phyloP scores from a whole-genome alignment of 2,797 vertebrate genomes.

The Micrastur ruficollis region DNA sequence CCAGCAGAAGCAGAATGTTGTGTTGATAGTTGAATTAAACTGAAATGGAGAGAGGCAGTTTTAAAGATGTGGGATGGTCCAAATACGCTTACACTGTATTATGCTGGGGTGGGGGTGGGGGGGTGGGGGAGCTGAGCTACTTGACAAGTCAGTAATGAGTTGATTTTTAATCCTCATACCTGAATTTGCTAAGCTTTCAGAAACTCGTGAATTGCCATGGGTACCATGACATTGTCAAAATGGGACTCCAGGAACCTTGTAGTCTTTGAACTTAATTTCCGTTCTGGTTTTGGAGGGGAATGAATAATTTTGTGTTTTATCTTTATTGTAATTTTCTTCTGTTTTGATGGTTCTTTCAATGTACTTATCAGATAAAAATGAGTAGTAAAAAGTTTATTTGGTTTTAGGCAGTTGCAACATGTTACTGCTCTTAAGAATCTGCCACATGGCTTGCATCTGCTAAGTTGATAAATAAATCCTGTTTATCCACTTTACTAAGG shows the following conservation, averaged over 20 bases:
- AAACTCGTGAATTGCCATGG: not conserved
- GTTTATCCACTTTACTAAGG: not conserved
- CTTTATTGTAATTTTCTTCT: not conserved
- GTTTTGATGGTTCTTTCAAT: not conserved
- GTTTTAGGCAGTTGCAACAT: not conserved
- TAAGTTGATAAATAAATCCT: conserved; percentile 19
- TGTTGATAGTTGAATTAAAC: not conserved
- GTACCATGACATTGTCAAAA: not conserved
- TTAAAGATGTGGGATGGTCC: not conserved
- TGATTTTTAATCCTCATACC: not conserved
- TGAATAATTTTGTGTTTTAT: not conserved
- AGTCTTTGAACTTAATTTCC: not conserved
- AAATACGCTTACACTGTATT: not conserved
- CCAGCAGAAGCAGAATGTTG: not conserved
- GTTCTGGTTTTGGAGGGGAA: not conserved
- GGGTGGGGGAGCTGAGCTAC: not conserved
- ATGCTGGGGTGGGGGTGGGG: not conserved
- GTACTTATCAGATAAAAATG: not conserved
- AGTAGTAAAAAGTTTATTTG: not conserved
- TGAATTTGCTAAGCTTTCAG: not conserved
- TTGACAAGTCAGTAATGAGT: not conserved
- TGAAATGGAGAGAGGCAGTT: not conserved
- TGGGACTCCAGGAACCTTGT: not conserved
- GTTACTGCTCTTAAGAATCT: not conserved
- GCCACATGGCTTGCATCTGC: not conserved